A percentile compares a stretch with the other conserved stretches of the same genome.
phyloP scores from a whole-genome alignment of 2,113 vertebrate genomes.

The Dinomys branickii region DNA sequence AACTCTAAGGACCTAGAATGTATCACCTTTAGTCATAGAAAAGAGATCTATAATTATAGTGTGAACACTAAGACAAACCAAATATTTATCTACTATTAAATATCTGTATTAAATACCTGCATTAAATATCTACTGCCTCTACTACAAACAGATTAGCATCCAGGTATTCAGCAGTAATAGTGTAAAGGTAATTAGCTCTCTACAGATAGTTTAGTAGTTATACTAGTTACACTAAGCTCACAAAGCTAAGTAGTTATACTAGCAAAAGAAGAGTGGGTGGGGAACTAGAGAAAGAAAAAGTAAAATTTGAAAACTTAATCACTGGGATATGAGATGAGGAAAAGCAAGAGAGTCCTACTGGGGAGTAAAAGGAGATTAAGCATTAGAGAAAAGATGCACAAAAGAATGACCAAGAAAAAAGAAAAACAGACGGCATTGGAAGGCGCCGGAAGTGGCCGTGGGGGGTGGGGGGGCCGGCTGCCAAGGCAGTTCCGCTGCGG shows the following conservation, averaged over 20 bases:
- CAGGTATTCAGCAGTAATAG: not conserved
- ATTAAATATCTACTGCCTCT: not conserved
- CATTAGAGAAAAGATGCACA: not conserved
- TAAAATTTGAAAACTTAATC: not conserved
- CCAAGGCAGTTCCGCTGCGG: too few relatives aligned
- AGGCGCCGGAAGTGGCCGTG: too few relatives aligned
- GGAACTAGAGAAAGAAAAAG: not conserved
- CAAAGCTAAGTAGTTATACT: not conserved
- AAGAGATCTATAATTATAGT: not conserved
- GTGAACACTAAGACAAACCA: not conserved
- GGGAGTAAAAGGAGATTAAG: not conserved
- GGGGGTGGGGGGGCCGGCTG: too few relatives aligned
- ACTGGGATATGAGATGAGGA: not conserved
- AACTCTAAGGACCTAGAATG: not conserved
- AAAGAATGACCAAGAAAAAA: not conserved
- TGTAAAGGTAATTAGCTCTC: not conserved
- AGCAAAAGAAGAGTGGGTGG: not conserved
- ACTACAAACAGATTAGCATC: not conserved
- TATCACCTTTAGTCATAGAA: not conserved
- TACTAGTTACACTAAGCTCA: not conserved
- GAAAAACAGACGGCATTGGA: too few relatives aligned
- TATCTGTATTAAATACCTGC: too few relatives aligned
- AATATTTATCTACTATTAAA: not conserved
- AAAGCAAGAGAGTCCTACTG: not conserved
- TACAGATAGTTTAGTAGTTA: not conserved